Evolutionary conservation across 1,140 invertebrate genomes (phyloP), one percentile per base, ranked within the genome.

Genomic region (Brachionus asplanchnoidis): DNA sequence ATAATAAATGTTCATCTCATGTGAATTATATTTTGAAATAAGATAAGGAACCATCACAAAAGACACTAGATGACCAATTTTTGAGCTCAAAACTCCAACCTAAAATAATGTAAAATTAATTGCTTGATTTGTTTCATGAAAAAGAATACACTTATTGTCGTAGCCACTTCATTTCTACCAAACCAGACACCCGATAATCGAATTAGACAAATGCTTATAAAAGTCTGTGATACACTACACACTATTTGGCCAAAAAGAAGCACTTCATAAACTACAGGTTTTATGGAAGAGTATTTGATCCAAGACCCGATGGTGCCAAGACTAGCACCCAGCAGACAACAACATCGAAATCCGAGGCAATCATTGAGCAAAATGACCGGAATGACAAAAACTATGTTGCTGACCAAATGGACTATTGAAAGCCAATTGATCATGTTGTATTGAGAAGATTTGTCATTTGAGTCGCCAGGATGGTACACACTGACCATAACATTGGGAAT

Each of bases 381-480:
- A 87, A 99, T 96, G 86, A 99, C 95, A 82, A 98, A 92, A 9
- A 96, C 95, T 87, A 98, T 95, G 88, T 99, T 99, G 1, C 93
- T 93, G 86, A 97, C 92, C 96, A 99, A 98, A 89, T 95, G 99
- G 86, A 99, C 93, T 93, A 99, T 95, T n/a, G 95, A 97, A 40
- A 96, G 95, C 95, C 95, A 97, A 89, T 98, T 94, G 32, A 99
- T 94, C 85, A 92, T 92, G 40, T 93, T 92, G 75, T 88, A 86
- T 44, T 87, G 84, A 85, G 88, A 77, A 3, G 40, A 44, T 12
- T 32, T 44, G 32, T 66, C 50, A 2, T 84, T 86, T 0, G 89
- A 89, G 17, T 90, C 85, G 85, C 88, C 89, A 20, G 86, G 86
- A 78, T 90, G 89, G 86, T 90, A 90, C 85, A 87, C 89, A 26